phyloP scores from a whole-genome alignment of 2,113 vertebrate genomes.

The Engystomops pustulosus region DNA sequence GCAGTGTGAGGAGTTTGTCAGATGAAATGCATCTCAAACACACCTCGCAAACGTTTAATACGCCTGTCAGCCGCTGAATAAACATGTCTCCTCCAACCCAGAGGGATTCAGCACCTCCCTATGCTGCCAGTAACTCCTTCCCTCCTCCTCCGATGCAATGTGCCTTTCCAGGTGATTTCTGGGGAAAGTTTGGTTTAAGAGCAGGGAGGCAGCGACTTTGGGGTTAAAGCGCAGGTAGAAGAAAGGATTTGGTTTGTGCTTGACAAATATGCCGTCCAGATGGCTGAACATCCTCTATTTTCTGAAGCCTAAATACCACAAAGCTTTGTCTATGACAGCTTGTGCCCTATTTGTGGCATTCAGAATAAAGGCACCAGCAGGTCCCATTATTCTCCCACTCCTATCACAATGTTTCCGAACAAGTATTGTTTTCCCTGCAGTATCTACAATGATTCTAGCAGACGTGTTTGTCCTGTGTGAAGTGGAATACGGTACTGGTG shows the following conservation, averaged over 20 bases:
- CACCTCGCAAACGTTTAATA: slow-evolving; percentile 53
- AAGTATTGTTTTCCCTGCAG: slow-evolving; percentile 31
- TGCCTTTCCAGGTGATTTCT: not conserved
- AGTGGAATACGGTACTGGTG: not conserved
- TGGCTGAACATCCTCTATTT: slow-evolving; percentile 40
- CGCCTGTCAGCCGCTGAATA: slow-evolving; percentile 55
- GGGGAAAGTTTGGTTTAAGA: not conserved
- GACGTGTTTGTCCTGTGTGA: slow-evolving; percentile 1
- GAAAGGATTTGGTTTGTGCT: slow-evolving; percentile 30
- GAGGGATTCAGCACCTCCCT: slow-evolving; percentile 21
- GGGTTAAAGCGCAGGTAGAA: slow-evolving; percentile 36
- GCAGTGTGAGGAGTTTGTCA: slow-evolving; percentile 53
- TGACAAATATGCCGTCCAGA: slow-evolving; percentile 40
- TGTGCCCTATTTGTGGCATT: slow-evolving; percentile 35
- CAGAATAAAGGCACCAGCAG: slow-evolving; percentile 38
- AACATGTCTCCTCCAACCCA: slow-evolving; percentile 32
- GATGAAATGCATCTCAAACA: slow-evolving; percentile 59
- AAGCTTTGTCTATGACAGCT: slow-evolving; percentile 39
- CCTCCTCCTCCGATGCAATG: too few relatives aligned
- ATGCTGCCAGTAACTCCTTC: slow-evolving; percentile 14
- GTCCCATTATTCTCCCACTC: slow-evolving; percentile 39
- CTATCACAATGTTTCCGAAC: slow-evolving; percentile 26
- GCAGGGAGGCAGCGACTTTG: too few relatives aligned
- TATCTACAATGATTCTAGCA: not conserved
- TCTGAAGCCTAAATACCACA: slow-evolving; percentile 47